Evolutionary conservation across 2,888 invertebrate species (phyloP).

Genomic region (Stenurella melanura): DNA sequence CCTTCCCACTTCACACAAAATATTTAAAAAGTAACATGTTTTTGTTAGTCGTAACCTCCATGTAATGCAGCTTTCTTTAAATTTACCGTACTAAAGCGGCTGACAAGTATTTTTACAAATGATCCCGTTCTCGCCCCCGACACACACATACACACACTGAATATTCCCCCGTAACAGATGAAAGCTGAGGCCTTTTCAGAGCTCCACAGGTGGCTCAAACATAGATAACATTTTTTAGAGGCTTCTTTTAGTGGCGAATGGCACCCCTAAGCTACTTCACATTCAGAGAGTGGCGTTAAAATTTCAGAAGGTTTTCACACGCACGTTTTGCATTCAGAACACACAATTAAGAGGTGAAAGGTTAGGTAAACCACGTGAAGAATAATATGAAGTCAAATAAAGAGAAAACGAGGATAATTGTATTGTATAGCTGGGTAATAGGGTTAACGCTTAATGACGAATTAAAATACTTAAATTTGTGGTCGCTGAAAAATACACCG

Average conservation of each 20-base stretch:
- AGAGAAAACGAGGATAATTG: constrained; percentile 44
- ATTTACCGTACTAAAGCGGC: constrained; percentile 27
- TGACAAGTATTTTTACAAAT: constrained; percentile 68
- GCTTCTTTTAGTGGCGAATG: constrained; percentile 62
- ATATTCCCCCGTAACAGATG: constrained; percentile 56
- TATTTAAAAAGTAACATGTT: no score
- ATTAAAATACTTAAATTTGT: constrained; percentile 40
- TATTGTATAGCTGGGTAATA: constrained; percentile 40
- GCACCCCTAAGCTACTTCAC: constrained; percentile 58
- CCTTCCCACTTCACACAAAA: no score
- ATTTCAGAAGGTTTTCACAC: constrained; percentile 58
- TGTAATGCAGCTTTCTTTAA: not conserved
- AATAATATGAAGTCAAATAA: constrained; percentile 46
- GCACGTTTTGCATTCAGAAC: constrained; percentile 43
- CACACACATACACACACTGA: constrained; percentile 61
- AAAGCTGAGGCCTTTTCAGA: constrained; percentile 51
- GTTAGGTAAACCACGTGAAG: constrained; percentile 46
- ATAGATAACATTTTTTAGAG: constrained; percentile 71
- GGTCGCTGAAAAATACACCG: constrained; percentile 37
- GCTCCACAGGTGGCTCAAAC: constrained; percentile 69
- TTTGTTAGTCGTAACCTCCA: no score
- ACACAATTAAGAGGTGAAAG: constrained; percentile 40
- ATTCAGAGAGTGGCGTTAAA: constrained; percentile 60
- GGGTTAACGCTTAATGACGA: constrained; percentile 41
- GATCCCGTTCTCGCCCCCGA: constrained; percentile 67